phyloP scores from a whole-genome alignment of 2,113 vertebrate species.

The Spea bombifrons region DNA sequence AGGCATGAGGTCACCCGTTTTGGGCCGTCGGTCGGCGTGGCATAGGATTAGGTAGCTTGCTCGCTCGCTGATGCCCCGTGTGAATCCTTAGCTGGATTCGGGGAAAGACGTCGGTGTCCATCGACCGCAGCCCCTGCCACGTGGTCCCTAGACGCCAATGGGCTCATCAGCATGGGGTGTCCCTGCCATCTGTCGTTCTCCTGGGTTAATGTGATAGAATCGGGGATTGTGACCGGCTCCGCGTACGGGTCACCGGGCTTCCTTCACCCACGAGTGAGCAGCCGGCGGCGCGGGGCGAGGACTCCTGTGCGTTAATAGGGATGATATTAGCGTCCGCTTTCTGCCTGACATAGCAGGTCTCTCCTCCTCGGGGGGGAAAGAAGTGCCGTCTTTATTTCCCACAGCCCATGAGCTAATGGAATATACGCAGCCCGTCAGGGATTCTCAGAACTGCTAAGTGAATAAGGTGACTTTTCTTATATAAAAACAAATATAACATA shows the following conservation, averaged over 20 bases:
- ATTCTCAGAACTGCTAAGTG: not conserved
- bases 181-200: too few relatives aligned
- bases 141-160: too few relatives aligned
- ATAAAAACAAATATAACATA: not conserved
- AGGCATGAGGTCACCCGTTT: too few relatives aligned
- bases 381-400: not conserved
- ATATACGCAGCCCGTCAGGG: not conserved
- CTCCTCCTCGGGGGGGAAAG: constrained; percentile 31
- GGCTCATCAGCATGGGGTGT: too few relatives aligned
- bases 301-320: constrained; percentile 46
- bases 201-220: not conserved
- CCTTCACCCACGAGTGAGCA: constrained; percentile 51
- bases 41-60: too few relatives aligned
- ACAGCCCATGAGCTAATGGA: constrained; percentile 7
- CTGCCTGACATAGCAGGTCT: constrained; percentile 52
- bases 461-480: not conserved
- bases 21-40: too few relatives aligned
- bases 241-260: constrained; percentile 56
- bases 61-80: too few relatives aligned
- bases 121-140: too few relatives aligned
- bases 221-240: not conserved
- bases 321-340: constrained; percentile 39
- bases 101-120: too few relatives aligned
- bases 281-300: constrained; percentile 42
- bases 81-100: too few relatives aligned